phyloP scores from a whole-genome alignment of 2,797 vertebrate genomes.

The Tokudaia muenninki region DNA sequence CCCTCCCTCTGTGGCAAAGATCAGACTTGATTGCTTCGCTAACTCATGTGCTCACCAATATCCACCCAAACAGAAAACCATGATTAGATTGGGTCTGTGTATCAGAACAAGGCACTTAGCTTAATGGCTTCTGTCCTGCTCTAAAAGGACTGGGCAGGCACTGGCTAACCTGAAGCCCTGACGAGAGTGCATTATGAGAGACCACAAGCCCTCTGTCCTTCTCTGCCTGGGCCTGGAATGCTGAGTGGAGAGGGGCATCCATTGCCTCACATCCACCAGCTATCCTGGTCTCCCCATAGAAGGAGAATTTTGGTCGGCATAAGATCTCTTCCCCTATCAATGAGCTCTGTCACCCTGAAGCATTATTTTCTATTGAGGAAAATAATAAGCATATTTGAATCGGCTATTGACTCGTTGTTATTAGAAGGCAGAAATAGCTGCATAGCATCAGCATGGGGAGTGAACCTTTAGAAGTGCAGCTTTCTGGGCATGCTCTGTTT shows the following conservation, averaged over 20 bases:
- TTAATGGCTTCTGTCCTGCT: background rate
- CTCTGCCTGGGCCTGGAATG: background rate
- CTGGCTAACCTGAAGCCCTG: background rate
- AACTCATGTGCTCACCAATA: background rate
- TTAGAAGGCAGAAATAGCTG: background rate
- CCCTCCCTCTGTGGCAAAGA: background rate
- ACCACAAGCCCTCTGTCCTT: background rate
- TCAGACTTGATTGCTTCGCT: background rate
- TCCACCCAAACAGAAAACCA: background rate
- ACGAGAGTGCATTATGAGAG: background rate
- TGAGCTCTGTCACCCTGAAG: background rate
- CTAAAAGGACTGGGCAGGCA: background rate
- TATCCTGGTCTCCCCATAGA: background rate
- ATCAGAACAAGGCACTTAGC: slow-evolving; percentile 64
- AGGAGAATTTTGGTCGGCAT: background rate
- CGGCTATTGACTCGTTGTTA: background rate
- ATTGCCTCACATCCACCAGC: background rate
- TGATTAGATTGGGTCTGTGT: slow-evolving; percentile 69
- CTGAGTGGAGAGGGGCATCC: background rate
- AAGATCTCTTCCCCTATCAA: too few species aligned
- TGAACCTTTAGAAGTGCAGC: background rate
- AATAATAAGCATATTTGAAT: background rate
- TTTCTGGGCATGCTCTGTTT: background rate
- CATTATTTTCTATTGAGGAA: background rate
- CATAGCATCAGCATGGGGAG: background rate